phyloP scores from a whole-genome alignment of 2,113 vertebrate genomes.

The Alexandromys fortis region DNA sequence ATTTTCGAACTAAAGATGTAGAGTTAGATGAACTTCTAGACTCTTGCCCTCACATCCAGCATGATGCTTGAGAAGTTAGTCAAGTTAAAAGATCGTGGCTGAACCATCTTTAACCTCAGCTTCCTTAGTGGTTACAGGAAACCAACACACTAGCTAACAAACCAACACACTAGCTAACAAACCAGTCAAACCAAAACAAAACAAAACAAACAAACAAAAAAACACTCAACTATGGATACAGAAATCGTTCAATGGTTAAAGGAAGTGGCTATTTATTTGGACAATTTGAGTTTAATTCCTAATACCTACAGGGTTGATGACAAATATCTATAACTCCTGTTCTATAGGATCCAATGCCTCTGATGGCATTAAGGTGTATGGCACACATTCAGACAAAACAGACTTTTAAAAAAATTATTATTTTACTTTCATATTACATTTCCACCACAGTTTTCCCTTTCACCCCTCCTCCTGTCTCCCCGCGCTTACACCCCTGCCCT shows the following conservation, averaged over 20 bases:
- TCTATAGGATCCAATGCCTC: neutral
- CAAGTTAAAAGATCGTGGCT: neutral
- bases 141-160: neutral
- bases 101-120: neutral
- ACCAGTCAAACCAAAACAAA: too few relatives aligned
- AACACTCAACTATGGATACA: neutral
- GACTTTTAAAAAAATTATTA: too few relatives aligned
- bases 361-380: neutral
- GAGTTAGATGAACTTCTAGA: neutral
- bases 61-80: neutral
- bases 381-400: neutral
- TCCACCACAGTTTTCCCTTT: too few relatives aligned
- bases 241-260: neutral
- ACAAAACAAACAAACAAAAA: too few relatives aligned
- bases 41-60: neutral
- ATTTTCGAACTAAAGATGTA: neutral
- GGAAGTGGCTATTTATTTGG: neutral
- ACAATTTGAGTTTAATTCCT: neutral
- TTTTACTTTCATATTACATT: too few relatives aligned
- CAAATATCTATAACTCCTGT: neutral
- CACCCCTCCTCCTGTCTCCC: too few relatives aligned
- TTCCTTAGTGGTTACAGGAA: neutral
- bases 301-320: neutral
- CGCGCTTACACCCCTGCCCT: rapidly evolving
- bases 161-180: too few relatives aligned